Evolutionary conservation across 2,797 vertebrate genomes (phyloP).

Genomic region (Cygnus olor): DNA sequence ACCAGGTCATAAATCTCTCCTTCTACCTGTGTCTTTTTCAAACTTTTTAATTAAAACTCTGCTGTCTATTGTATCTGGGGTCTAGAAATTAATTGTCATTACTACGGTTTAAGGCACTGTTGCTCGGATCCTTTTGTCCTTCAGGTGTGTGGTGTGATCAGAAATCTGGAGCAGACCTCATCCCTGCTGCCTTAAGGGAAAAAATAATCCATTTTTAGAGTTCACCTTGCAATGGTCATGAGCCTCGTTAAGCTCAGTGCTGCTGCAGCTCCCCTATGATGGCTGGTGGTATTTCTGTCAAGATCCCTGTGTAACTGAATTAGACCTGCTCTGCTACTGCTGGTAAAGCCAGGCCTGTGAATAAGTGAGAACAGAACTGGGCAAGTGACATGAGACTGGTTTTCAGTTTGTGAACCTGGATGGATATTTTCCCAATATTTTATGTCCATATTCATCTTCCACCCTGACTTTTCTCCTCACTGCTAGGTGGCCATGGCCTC

Average conservation of each 20-base stretch:
- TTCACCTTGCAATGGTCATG: not conserved
- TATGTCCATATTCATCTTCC: not conserved
- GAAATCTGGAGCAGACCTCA: constrained; percentile 1
- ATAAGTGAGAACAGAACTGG: not conserved
- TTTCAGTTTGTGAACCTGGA: not conserved
- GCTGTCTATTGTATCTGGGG: not conserved
- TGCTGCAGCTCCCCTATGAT: not conserved
- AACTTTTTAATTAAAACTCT: constrained; percentile 20
- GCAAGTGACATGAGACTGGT: not conserved
- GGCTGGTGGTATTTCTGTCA: not conserved
- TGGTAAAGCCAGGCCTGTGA: not conserved
- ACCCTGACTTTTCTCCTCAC: not conserved
- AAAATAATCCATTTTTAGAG: not conserved
- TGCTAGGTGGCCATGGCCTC: not conserved
- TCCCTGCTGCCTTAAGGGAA: not conserved
- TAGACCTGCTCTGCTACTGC: not conserved
- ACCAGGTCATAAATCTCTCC: not conserved
- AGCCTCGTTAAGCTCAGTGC: fast-evolving
- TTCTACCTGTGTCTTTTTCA: not conserved
- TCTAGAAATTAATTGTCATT: constrained; percentile 4
- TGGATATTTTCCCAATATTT: not conserved
- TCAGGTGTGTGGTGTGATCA: not conserved
- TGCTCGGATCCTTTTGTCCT: constrained; percentile 1
- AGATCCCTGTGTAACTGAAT: not conserved
- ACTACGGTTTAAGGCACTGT: not conserved